phyloP scores from a whole-genome alignment of 2,888 invertebrate genomes.

The Acleris cristana region DNA sequence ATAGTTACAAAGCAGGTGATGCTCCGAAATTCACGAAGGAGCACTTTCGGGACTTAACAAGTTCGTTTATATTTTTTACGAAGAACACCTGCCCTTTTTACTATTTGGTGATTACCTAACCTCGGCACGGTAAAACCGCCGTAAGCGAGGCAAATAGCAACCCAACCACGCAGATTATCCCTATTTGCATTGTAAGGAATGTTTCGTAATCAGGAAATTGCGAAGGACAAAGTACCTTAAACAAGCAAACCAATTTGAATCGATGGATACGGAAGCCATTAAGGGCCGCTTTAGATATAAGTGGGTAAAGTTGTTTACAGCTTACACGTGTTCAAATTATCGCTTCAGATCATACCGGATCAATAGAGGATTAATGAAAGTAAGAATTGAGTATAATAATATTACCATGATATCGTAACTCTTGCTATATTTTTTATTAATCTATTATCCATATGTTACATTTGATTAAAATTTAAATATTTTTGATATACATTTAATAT shows the following conservation, averaged over 20 bases:
- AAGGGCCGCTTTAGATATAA: neutral
- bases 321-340: neutral
- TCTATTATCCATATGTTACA: too few relatives aligned
- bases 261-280: slow-evolving; percentile 9
- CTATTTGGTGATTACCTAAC: neutral
- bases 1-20: slow-evolving; percentile 7
- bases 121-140: neutral
- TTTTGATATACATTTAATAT: neutral
- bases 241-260: neutral
- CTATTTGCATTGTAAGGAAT: too few relatives aligned
- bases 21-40: neutral
- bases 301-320: too few relatives aligned
- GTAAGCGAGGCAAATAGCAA: too few relatives aligned
- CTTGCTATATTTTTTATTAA: too few relatives aligned
- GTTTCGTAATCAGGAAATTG: neutral
- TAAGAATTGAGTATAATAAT: neutral
- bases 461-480: neutral
- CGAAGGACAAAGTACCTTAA: neutral
- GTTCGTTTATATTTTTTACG: neutral
- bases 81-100: slow-evolving; percentile 1
- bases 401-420: too few relatives aligned
- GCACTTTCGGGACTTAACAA: neutral
- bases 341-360: neutral
- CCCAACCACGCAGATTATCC: too few relatives aligned
- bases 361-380: slow-evolving; percentile 17